These are phyloP conservation scores for Molothrus ater DNA, from an alignment of 2,797 vertebrate species.

Conservation along the genomic window DNA sequence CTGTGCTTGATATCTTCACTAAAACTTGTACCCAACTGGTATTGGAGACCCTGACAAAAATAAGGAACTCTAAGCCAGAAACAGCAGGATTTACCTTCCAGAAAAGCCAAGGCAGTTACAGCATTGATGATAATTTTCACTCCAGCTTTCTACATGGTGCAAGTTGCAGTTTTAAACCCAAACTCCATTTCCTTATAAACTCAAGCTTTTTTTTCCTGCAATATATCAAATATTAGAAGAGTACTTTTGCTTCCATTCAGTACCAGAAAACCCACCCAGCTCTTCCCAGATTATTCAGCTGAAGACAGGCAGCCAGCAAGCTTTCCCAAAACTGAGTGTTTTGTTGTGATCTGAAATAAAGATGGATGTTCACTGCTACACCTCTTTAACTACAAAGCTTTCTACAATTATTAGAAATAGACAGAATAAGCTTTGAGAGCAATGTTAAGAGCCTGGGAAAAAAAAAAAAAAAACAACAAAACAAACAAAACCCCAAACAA, in stretches of 20 bases:
- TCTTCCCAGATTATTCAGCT: neutral
- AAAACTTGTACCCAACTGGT: neutral
- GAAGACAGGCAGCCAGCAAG: neutral
- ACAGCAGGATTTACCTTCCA: neutral
- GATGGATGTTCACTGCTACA: neutral
- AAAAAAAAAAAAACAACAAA: neutral
- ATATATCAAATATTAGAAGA: neutral
- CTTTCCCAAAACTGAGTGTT: neutral
- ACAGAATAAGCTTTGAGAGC: neutral
- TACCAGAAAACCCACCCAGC: neutral
- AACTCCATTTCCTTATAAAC: neutral
- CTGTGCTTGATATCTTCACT: neutral
- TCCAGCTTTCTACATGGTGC: neutral
- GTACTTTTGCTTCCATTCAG: neutral
- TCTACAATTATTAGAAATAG: neutral
- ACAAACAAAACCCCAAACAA: neutral
- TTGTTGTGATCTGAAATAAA: neutral
- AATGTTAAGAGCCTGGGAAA: neutral
- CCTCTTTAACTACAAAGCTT: neutral
- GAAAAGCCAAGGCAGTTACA: neutral
- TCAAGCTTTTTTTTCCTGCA: neutral
- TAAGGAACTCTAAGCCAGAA: neutral
- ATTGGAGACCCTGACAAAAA: neutral
- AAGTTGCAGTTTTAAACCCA: neutral
- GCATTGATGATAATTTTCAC: neutral